Evolutionary conservation across 2,113 vertebrate species (phyloP).

Genomic region (Calonectris borealis): DNA sequence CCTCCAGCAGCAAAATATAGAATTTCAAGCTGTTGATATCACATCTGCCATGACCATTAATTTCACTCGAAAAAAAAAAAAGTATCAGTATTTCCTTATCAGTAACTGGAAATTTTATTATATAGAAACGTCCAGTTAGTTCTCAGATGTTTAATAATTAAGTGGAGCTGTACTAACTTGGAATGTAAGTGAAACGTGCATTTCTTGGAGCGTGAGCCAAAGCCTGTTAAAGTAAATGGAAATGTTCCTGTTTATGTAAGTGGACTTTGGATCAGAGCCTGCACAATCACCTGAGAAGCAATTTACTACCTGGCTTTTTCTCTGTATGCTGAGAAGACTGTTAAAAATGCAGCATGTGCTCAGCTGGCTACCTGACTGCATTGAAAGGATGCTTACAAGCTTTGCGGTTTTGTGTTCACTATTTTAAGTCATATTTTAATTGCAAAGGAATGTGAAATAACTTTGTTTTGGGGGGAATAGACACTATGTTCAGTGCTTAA

Average conservation of each 20-base stretch:
- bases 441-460: background rate
- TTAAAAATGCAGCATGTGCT: background rate
- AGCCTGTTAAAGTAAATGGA: conserved; percentile 12
- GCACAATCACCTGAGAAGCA: conserved; percentile 35
- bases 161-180: background rate
- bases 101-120: background rate
- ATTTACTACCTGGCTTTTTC: background rate
- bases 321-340: background rate
- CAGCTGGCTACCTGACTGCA: background rate
- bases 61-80: background rate
- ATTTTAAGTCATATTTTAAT: background rate
- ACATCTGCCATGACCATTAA: background rate
- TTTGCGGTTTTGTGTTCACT: background rate
- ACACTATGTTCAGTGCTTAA: background rate
- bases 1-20: background rate
- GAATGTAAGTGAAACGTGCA: background rate
- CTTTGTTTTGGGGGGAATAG: background rate
- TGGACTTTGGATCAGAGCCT: conserved; percentile 37
- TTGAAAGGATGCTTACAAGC: background rate
- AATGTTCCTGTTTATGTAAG: conserved; percentile 14
- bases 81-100: background rate
- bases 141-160: conserved; percentile 19
- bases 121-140: background rate
- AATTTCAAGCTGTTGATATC: background rate
- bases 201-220: background rate